phyloP scores from a whole-genome alignment of 2,888 invertebrate genomes.

The Meteorus cinctellus region DNA sequence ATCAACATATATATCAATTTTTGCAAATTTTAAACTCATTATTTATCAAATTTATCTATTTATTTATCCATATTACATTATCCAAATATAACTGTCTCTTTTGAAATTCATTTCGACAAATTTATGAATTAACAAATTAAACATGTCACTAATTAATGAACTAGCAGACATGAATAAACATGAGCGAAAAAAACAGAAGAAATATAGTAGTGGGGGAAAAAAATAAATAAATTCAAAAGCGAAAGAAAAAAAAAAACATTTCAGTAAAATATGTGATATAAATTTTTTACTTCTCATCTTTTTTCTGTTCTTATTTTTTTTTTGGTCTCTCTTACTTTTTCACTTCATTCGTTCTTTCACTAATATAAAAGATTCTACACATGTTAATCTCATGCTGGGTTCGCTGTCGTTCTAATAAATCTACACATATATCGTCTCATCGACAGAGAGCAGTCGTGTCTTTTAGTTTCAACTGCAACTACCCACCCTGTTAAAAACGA shows the following conservation, averaged over 20 bases:
- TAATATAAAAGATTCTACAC: constrained; percentile 4
- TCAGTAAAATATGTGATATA: background rate
- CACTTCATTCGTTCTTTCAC: background rate
- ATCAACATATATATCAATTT: too few species aligned
- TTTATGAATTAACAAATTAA: background rate
- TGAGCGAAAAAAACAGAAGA: background rate
- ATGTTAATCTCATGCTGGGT: constrained; percentile 10
- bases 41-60: too few species aligned
- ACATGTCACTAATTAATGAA: background rate
- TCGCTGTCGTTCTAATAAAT: constrained; percentile 12
- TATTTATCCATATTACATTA: too few species aligned
- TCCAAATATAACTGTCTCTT: too few species aligned
- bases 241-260: background rate
- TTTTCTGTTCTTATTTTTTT: background rate
- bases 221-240: background rate
- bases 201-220: background rate
- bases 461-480: constrained; percentile 19
- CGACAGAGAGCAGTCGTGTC: constrained; percentile 14
- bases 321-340: background rate
- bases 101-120: background rate
- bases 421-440: constrained; percentile 19
- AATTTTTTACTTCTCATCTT: background rate
- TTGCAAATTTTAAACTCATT: too few species aligned
- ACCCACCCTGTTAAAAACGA: constrained; percentile 29
- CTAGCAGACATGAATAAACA: background rate